Evolutionary conservation across 2,888 invertebrate genomes (phyloP), one percentile per base, ranked within the genome.

Genomic region (Metellina segmentata): DNA sequence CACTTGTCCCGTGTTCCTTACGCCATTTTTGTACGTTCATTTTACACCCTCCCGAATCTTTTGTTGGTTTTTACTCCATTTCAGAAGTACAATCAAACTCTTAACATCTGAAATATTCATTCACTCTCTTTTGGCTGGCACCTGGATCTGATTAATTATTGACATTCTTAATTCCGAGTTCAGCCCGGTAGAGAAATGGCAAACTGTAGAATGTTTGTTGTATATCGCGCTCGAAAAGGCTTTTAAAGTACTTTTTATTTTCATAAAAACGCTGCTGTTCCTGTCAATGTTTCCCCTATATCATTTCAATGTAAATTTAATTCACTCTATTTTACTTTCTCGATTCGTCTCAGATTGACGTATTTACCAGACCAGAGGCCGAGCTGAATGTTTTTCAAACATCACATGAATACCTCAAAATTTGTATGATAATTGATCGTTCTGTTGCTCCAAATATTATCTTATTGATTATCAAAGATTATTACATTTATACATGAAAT

Each of bases 131-230:
- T 79, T 86, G 86, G 86, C 86, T 86, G 79, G 71, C 86, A 78
- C 86, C 79, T 86, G 86, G 86, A 86, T 86, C 79, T 86, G 78
- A 79, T 20, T n/a, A 7, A 4, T 16, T 61, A 20, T 53, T n/a
- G n/a, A n/a, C 16, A 83, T 72, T 71, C 9, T 72, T 9, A 48
- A 69, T 51, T 72, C 61, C 61, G 9, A 52, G 13, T 86, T 86
- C 70, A 78, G 78, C 86, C 86, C 86, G 86, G 86, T 86, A 70
- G 86, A 86, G 86, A 86, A 86, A 86, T 86, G 86, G 78, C 86
- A 79, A 86, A 86, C 85, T 85, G 69, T 69, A 77, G 51, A 49
- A 77, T 11, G 51, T 70, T 70, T 79, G 20, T 13, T 86, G 78
- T 86, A 86, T 79, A 19, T 79, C n/a, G n/a, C n/a, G n/a, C n/a